Evolutionary conservation across 2,888 invertebrate species (phyloP).

Genomic region (Heterodera filipjevi): DNA sequence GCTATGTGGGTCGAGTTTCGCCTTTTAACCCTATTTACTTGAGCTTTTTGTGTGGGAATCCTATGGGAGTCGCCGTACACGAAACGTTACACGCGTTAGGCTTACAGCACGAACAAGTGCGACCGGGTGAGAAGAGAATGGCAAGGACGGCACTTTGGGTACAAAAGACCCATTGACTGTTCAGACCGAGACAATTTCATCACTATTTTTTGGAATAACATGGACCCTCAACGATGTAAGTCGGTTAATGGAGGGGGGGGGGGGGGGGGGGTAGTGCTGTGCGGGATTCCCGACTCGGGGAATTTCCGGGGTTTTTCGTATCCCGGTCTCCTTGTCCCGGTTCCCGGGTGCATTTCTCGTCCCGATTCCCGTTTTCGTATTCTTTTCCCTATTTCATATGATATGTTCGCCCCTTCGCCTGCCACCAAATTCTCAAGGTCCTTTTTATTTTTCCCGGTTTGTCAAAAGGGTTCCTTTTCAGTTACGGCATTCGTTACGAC

Average conservation of each 20-base stretch:
- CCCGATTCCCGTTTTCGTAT: neutral
- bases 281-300: too few species aligned
- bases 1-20: slow-evolving; percentile 53
- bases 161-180: neutral
- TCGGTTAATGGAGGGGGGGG: too few species aligned
- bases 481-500: slow-evolving; percentile 50
- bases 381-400: slow-evolving; percentile 34
- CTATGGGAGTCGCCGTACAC: slow-evolving; percentile 53
- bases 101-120: slow-evolving; percentile 58
- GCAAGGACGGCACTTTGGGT: too few species aligned
- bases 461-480: slow-evolving; percentile 16
- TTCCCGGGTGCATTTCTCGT: too few species aligned
- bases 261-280: too few species aligned
- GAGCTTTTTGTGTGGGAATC: slow-evolving; percentile 46
- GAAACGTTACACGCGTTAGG: slow-evolving; percentile 61
- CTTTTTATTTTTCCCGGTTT: neutral
- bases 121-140: slow-evolving; percentile 32
- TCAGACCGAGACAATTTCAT: slow-evolving; percentile 55
- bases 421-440: slow-evolving; percentile 52
- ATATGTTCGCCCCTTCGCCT: slow-evolving; percentile 56
- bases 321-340: too few species aligned
- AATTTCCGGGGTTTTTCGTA: too few species aligned
- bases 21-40: slow-evolving; percentile 58
- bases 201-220: slow-evolving; percentile 60
- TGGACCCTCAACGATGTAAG: slow-evolving; percentile 57